phyloP scores from a whole-genome alignment of 2,113 vertebrate species.

The Dolichotis patagonum region DNA sequence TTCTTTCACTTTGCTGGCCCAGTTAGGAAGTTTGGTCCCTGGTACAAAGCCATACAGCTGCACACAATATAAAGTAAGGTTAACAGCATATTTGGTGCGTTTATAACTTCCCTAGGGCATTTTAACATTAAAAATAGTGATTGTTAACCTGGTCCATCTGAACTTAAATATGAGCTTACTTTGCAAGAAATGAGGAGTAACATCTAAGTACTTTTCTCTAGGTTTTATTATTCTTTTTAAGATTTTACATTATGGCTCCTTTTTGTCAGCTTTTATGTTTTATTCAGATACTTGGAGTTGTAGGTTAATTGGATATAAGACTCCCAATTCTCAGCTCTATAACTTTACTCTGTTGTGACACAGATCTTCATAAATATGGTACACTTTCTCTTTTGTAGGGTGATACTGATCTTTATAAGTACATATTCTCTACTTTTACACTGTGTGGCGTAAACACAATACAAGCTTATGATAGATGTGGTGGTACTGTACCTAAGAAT shows the following conservation, averaged over 20 bases:
- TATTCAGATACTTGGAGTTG: constrained; percentile 68
- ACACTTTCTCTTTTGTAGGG: background rate
- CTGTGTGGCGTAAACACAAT: background rate
- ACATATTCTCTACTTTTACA: background rate
- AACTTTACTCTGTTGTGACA: background rate
- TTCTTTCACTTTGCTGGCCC: constrained; percentile 82
- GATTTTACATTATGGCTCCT: constrained; percentile 79
- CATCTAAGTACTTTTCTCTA: constrained; percentile 84
- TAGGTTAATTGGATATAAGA: constrained; percentile 59
- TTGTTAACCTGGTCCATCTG: constrained; percentile 89
- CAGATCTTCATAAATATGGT: constrained; percentile 33
- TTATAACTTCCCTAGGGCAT: constrained; percentile 90
- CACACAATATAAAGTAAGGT: constrained; percentile 90
- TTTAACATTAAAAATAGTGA: constrained; percentile 91
- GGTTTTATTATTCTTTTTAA: constrained; percentile 85
- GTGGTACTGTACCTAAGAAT: background rate
- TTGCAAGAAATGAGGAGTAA: constrained; percentile 87
- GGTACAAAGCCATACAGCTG: constrained; percentile 90
- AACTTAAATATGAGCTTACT: constrained; percentile 89
- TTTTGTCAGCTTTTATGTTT: constrained; percentile 85
- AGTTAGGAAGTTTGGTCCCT: constrained; percentile 87
- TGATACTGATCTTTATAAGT: constrained; percentile 25
- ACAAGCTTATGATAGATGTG: background rate
- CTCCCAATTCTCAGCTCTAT: constrained; percentile 21
- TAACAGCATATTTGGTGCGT: constrained; percentile 89